Evolutionary conservation across 2,888 invertebrate genomes (phyloP), one percentile per base, ranked within the genome.

Genomic region (Hyalella azteca): DNA sequence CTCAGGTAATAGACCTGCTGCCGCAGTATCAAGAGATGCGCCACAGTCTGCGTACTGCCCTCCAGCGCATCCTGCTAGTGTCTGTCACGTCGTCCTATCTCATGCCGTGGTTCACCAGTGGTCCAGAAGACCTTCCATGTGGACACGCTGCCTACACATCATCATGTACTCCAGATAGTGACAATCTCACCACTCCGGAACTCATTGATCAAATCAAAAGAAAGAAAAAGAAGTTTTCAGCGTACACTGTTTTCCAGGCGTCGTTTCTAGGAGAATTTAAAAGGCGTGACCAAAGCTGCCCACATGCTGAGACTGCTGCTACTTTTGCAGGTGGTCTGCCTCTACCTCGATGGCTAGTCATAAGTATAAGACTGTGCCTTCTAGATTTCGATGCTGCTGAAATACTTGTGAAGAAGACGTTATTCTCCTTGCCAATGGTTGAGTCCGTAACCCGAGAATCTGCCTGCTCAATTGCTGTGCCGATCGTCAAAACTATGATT

Each of bases 131-230:
- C 39, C 19, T 22, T 32, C 36, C 66, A 2, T 66, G 66, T 19
- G 36, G 66, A n/a, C 66, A 66, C 11, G 32, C 66, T 7, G 66
- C 66, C 66, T 66, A 36, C 66, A 66, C 66, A 32, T 66, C 66
- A 3, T 13, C 4, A 32, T 66, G 66, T 39, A 32, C 32, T 32
- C 19, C 39, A n/a, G 11, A 36, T 13, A 36, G 36, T 66, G 66
- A 66, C 15, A 66, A 66, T 39, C 66, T 39, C 36, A 36, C 36
- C 36, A 36, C 66, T 4, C 36, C 66, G n/a, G 66, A 32, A 22
- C 32, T 36, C 66, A 66, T 66, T 19, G n/a, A 36, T 1, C 19
- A 32, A 36, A 7, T 66, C 36, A 66, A 36, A 15, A 36, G 36
- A 5, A 66, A 36, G 39, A 66, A 66, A 19, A 36, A 66, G 39